Percentiles rank a stretch among this genome's conserved stretches.
Conservation (phyloP, 2,113 vertebrate species). For the Stigmatopora nigra region DNA sequence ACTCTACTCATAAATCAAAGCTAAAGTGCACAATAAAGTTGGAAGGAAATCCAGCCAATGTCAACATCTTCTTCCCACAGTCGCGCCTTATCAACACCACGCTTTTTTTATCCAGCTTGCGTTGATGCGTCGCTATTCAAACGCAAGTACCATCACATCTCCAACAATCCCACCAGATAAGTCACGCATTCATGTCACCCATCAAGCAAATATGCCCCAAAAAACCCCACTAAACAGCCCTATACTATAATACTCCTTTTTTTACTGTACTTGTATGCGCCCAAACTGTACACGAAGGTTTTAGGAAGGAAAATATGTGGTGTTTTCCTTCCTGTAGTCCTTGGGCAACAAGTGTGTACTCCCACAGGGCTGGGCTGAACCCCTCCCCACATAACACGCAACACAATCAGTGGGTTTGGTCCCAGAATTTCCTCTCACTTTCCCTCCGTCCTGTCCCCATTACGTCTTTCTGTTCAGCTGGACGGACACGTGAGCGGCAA, state of each 20-base stretch:
- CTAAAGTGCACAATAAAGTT: background rate
- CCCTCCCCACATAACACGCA: constrained; percentile 32
- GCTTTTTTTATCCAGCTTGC: background rate
- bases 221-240: constrained; percentile 45
- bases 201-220: too few relatives aligned
- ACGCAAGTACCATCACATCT: background rate
- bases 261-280: constrained; percentile 27
- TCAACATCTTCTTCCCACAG: background rate
- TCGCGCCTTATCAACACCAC: background rate
- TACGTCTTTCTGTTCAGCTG: constrained; percentile 7
- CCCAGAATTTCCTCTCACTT: constrained; percentile 49
- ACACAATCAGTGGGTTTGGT: constrained; percentile 63
- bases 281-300: constrained; percentile 16
- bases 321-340: constrained; percentile 51
- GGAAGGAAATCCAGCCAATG: background rate
- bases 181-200: constrained; percentile 8
- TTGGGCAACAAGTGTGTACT: constrained; percentile 46
- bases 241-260: background rate
- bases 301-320: constrained; percentile 7
- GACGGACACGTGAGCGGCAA: constrained; percentile 30
- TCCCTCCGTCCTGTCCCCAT: constrained; percentile 22
- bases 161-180: background rate
- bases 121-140: background rate
- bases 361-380: constrained; percentile 62
- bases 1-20: background rate